A percentile compares a stretch with the other conserved stretches of the same genome.
Conservation (phyloP, 2,113 vertebrate species). For the Vulpes vulpes region DNA sequence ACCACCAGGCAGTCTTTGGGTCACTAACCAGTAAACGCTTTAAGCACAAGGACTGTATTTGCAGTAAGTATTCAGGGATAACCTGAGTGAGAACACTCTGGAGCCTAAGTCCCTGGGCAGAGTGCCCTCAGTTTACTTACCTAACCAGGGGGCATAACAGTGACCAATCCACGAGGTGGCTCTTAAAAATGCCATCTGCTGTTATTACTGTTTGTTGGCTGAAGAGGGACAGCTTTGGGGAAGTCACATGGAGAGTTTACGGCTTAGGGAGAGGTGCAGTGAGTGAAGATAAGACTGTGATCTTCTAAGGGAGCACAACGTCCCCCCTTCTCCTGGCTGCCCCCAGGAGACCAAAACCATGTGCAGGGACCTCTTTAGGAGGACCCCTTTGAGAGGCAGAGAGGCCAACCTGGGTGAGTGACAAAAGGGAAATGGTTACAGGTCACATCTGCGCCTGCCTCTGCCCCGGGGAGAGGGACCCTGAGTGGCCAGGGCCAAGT, state of each 20-base stretch:
- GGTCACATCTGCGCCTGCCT: neutral
- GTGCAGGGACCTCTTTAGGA: neutral
- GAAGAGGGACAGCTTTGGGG: neutral
- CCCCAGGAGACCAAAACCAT: neutral
- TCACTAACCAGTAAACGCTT: neutral
- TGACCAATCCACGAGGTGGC: neutral
- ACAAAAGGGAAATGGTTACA: neutral
- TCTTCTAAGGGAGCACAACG: neutral
- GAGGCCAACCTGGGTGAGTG: neutral
- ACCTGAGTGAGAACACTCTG: neutral
- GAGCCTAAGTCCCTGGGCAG: neutral
- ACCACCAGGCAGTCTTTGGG: neutral
- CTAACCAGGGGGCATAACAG: neutral
- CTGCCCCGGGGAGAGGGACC: neutral
- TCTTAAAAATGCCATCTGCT: neutral
- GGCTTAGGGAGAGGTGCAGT: neutral
- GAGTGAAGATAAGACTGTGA: neutral
- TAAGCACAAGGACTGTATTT: neutral
- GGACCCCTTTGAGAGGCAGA: neutral
- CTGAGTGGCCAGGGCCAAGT: neutral
- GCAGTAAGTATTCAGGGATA: neutral
- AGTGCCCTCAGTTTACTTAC: neutral
- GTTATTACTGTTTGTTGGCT: neutral
- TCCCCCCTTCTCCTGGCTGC: neutral
- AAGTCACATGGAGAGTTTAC: neutral